Evolutionary conservation across 2,113 vertebrate genomes (phyloP), one percentile per base, ranked within the genome.

Genomic region (Heterotis niloticus): DNA sequence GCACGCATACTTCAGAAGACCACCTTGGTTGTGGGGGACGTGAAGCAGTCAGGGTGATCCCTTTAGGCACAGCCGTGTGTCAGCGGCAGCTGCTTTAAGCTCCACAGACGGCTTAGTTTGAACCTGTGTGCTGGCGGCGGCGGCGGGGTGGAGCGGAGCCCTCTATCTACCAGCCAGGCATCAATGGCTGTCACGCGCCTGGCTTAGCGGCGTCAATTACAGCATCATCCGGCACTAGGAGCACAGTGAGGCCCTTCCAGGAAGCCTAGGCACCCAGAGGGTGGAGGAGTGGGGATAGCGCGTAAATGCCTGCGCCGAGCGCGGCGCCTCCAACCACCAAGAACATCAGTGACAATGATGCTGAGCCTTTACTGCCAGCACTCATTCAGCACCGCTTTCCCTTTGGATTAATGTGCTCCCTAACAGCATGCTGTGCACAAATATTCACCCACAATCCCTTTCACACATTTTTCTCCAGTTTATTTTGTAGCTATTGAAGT

Each of bases 191-290:
- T 70, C 76, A 17, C 67, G 78, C 71, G 51, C 52, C 29, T 52
- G 54, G 80, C 69, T 78, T 73, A 72, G 64, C 75, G 64, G 79
- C 20, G 52, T 29, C 67, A 56, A 51, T 81, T 72, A 76, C 11
- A 23, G 34, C 51, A 69, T 65, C 69, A 81, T 56, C 60, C 51
- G n/a, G 62, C 14, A 24, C 28, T 44, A 44, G 68, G 69, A 72
- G 72, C 60, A 65, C n/a, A 16, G 26, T 70, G 60, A 78, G 70
- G 59, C 68, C 62, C 56, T 34, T 72, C 59, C 51, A 60, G 76
- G 75, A 60, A 56, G 72, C 34, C 24, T 54, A 23, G 13, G 75
- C 60, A 26, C 57, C 34, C 34, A 44, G 34, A 44, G 34, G 3
- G 34, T 44, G 34, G 34, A 7, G 34, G 34, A 44, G 7, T 44